phyloP scores from a whole-genome alignment of 2,888 invertebrate species.

The Clepsis dumicolana region DNA sequence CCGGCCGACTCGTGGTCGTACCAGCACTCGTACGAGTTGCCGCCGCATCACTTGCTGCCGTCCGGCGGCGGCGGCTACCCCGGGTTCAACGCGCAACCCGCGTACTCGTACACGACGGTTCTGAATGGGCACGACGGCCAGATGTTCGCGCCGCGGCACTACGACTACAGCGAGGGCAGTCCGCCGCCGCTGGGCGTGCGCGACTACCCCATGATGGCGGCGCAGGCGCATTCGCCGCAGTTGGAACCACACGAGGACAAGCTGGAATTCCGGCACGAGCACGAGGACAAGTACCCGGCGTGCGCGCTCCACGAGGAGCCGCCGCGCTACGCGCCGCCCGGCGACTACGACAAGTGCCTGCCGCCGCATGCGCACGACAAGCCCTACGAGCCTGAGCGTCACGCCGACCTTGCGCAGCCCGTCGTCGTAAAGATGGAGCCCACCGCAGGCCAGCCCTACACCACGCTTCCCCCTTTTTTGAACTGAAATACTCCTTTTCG shows the following conservation, averaged over 20 bases:
- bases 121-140: conserved; percentile 91
- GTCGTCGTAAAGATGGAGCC: conserved; percentile 87
- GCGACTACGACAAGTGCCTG: conserved; percentile 88
- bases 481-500: conserved; percentile 88
- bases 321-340: conserved; percentile 84
- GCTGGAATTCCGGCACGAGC: conserved; percentile 75
- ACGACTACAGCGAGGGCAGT: conserved; percentile 87
- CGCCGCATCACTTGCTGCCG: conserved; percentile 91
- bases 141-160: conserved; percentile 89
- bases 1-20: conserved; percentile 93
- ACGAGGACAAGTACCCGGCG: conserved; percentile 79
- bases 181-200: conserved; percentile 88
- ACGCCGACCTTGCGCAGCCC: conserved; percentile 73
- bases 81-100: conserved; percentile 86
- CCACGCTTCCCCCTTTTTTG: conserved; percentile 92
- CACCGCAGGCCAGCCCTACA: conserved; percentile 87
- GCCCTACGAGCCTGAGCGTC: conserved; percentile 79
- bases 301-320: conserved; percentile 82
- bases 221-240: conserved; percentile 87
- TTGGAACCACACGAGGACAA: conserved; percentile 84
- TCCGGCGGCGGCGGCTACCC: conserved; percentile 89
- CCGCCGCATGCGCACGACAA: conserved; percentile 77
- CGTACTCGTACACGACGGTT: conserved; percentile 89
- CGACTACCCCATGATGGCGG: conserved; percentile 89
- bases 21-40: conserved; percentile 91